Conservation (phyloP, 2,797 vertebrate species). For the Lepus townsendii region DNA sequence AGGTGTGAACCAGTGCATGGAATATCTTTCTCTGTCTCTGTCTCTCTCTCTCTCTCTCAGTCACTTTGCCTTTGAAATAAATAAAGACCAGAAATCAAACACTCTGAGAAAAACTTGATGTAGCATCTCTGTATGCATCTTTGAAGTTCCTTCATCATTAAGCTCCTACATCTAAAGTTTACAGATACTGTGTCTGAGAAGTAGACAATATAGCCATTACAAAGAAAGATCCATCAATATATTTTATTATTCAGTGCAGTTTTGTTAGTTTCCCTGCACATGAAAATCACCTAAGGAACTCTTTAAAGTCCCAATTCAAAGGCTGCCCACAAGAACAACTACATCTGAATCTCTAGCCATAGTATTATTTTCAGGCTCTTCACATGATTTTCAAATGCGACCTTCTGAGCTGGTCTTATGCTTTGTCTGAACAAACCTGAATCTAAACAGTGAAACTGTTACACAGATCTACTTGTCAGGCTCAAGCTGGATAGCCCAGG, state of each 20-base stretch:
- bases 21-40: too few species aligned
- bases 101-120: not conserved
- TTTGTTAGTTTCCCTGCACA: not conserved
- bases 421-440: not conserved
- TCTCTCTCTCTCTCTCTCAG: too few species aligned
- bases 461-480: not conserved
- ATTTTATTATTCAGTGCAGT: not conserved
- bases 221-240: not conserved
- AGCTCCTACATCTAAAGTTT: not conserved
- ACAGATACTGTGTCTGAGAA: not conserved
- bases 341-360: not conserved
- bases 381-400: not conserved
- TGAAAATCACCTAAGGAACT: not conserved
- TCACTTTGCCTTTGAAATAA: too few species aligned
- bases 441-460: not conserved
- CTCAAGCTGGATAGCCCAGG: not conserved
- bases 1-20: too few species aligned
- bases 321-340: not conserved
- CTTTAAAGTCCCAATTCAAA: not conserved
- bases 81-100: not conserved
- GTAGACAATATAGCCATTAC: not conserved
- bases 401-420: not conserved
- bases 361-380: not conserved
- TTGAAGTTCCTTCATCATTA: not conserved
- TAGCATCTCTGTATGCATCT: not conserved